phyloP scores from a whole-genome alignment of 2,113 vertebrate genomes.

The Pholis gunnellus region DNA sequence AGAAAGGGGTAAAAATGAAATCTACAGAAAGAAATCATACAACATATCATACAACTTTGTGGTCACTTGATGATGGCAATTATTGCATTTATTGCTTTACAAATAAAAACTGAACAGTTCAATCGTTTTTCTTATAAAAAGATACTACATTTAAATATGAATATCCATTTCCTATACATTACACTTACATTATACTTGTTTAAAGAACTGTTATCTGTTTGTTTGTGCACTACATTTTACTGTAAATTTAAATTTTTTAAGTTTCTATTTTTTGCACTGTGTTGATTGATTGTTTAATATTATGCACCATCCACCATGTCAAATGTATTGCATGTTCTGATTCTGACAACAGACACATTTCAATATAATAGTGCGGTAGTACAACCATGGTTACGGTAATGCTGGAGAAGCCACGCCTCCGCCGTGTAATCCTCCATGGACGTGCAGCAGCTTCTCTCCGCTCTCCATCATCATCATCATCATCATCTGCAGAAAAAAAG shows the following conservation, averaged over 20 bases:
- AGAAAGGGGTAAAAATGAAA: background rate
- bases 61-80: background rate
- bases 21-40: background rate
- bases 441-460: conserved; percentile 60
- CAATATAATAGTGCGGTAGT: background rate
- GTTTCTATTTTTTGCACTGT: no score
- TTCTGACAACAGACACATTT: background rate
- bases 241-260: no score
- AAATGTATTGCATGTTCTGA: no score
- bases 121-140: background rate
- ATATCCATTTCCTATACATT: no score
- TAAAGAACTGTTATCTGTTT: no score
- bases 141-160: no score
- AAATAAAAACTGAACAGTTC: background rate
- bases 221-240: no score
- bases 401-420: conserved; percentile 71
- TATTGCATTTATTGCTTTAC: background rate
- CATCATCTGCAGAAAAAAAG: conserved; percentile 67
- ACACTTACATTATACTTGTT: no score
- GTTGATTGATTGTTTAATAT: no score
- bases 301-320: no score
- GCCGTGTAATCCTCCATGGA: conserved; percentile 68
- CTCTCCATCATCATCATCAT: conserved; percentile 65
- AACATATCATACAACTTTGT: background rate
- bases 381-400: conserved; percentile 70